Evolutionary conservation across 2,888 invertebrate species (phyloP).

Genomic region (Uloborus plumipes): DNA sequence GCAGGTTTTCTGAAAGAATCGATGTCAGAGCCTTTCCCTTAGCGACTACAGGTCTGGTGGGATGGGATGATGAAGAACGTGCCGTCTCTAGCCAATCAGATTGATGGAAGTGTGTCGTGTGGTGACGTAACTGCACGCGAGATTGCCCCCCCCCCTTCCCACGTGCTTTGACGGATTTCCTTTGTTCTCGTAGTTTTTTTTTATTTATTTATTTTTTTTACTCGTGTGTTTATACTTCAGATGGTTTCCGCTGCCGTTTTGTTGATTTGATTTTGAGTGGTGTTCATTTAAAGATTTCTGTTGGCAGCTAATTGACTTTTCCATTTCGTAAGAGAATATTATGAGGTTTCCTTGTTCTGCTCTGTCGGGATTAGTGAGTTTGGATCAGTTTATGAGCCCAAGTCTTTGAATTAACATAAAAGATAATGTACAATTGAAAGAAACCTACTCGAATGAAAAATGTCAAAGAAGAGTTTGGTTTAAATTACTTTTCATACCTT

Average conservation of each 20-base stretch:
- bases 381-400: too few species aligned
- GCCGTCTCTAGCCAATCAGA: conserved; percentile 60
- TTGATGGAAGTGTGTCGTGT: conserved; percentile 61
- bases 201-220: too few species aligned
- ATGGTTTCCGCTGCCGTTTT: conserved; percentile 2
- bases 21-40: not conserved
- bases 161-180: not conserved
- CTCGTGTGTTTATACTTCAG: not conserved
- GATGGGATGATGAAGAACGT: conserved; percentile 19
- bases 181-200: conserved; percentile 5
- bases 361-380: too few species aligned
- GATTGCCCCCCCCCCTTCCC: not conserved
- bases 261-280: conserved; percentile 61
- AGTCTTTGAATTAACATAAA: too few species aligned
- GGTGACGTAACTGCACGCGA: conserved; percentile 49
- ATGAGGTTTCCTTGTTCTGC: too few species aligned
- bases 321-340: not conserved
- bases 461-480: too few species aligned
- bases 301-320: conserved; percentile 26
- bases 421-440: too few species aligned
- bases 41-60: conserved; percentile 7
- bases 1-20: conserved; percentile 15
- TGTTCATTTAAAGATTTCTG: conserved; percentile 41
- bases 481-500: too few species aligned
- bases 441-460: too few species aligned